Percentiles rank a stretch among this genome's conserved stretches.
These are phyloP conservation scores for Macrobrachium nipponense DNA, from an alignment of 1,140 invertebrate species.

Conservation along the genomic window DNA sequence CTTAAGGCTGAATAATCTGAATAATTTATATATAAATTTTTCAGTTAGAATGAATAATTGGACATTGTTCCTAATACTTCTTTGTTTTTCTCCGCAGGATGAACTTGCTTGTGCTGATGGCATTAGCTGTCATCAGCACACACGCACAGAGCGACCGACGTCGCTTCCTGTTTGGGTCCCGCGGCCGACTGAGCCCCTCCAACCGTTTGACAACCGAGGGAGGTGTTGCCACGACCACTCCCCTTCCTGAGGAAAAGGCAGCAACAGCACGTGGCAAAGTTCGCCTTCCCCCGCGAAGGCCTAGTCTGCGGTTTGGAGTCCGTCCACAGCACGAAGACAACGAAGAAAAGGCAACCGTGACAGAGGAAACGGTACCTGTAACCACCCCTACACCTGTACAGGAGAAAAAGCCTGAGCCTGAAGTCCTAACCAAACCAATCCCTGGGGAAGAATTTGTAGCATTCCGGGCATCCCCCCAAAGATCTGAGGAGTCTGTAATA, in stretches of 20 bases:
- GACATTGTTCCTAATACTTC: no score
- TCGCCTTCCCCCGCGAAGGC: neutral
- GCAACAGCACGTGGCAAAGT: neutral
- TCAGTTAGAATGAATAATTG: no score
- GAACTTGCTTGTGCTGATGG: no score
- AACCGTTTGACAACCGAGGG: no score
- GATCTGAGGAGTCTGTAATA: slow-evolving; percentile 20
- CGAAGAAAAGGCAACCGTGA: neutral
- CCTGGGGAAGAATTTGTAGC: slow-evolving; percentile 54
- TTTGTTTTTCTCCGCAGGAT: no score
- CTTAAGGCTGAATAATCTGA: no score
- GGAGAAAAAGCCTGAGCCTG: neutral
- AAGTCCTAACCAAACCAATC: slow-evolving; percentile 39
- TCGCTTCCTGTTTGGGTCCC: no score
- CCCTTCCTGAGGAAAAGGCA: neutral
- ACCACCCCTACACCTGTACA: neutral
- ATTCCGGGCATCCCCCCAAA: slow-evolving; percentile 32
- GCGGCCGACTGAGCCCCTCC: no score
- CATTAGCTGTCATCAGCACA: no score
- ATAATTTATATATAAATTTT: no score
- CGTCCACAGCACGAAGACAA: slow-evolving; percentile 33
- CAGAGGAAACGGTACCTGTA: neutral
- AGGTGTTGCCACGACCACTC: neutral
- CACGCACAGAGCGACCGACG: no score
- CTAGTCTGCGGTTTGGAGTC: slow-evolving; percentile 19